phyloP scores from a whole-genome alignment of 2,113 vertebrate genomes.

The Apteryx mantelli region DNA sequence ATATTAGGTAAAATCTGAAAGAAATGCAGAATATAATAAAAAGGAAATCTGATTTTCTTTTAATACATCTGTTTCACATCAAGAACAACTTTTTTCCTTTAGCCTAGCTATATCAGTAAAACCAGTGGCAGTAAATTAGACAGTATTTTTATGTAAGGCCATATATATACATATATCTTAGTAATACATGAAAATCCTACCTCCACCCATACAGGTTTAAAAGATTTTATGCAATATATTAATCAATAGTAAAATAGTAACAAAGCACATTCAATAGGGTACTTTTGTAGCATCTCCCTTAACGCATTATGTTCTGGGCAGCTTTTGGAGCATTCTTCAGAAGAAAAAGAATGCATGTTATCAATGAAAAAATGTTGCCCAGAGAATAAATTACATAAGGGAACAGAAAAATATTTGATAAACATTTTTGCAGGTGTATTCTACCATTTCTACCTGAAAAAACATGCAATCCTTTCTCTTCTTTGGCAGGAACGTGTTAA shows the following conservation, averaged over 20 bases:
- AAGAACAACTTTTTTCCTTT: background rate
- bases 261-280: background rate
- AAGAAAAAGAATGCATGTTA: background rate
- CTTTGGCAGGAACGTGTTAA: background rate
- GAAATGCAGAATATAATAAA: background rate
- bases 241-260: background rate
- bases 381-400: background rate
- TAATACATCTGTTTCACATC: constrained; percentile 51
- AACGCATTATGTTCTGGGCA: constrained; percentile 3
- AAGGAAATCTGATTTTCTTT: background rate
- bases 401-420: background rate
- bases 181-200: background rate
- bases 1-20: background rate
- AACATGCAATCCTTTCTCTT: background rate
- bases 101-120: background rate
- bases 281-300: background rate
- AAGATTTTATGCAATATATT: background rate
- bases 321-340: background rate
- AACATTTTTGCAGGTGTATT: background rate
- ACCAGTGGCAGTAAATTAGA: constrained; percentile 30
- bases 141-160: background rate
- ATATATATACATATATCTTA: background rate
- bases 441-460: background rate
- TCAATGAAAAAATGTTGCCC: constrained; percentile 1
- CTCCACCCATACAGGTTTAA: background rate